phyloP scores from a whole-genome alignment of 1,140 invertebrate genomes.

The Spodoptera frugiperda region DNA sequence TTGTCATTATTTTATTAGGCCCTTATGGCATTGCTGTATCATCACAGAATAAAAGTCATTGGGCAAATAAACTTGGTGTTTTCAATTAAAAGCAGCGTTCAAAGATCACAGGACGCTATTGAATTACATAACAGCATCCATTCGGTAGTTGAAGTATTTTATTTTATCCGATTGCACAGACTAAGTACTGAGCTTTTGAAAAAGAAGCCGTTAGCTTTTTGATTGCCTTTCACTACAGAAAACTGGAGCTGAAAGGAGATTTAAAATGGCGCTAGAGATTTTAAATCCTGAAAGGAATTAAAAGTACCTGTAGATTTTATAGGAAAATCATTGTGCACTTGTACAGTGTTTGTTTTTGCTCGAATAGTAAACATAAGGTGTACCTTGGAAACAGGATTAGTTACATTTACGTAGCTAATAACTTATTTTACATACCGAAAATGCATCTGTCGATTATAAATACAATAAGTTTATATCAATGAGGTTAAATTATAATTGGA shows the following conservation, averaged over 20 bases:
- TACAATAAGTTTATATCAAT: too few relatives aligned
- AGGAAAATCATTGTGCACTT: too few relatives aligned
- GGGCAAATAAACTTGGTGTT: not conserved
- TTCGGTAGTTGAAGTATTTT: slow-evolving; percentile 26
- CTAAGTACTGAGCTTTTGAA: slow-evolving; percentile 36
- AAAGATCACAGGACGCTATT: not conserved
- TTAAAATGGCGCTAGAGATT: slow-evolving; percentile 7
- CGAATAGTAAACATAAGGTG: too few relatives aligned
- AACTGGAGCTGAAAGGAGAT: slow-evolving; percentile 14
- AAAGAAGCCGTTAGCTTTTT: slow-evolving; percentile 41
- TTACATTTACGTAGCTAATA: too few relatives aligned
- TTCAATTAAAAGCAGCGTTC: not conserved
- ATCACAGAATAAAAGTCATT: not conserved
- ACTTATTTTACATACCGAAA: too few relatives aligned
- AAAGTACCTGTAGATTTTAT: not conserved
- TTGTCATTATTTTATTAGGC: not conserved
- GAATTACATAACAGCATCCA: slow-evolving; percentile 1
- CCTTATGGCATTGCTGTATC: not conserved
- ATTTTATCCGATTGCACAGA: slow-evolving; percentile 37
- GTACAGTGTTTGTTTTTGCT: too few relatives aligned
- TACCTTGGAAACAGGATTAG: too few relatives aligned
- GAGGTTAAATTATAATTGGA: too few relatives aligned
- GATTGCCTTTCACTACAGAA: slow-evolving; percentile 38
- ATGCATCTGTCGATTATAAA: too few relatives aligned
- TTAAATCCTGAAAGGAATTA: slow-evolving; percentile 12